Percentiles rank a stretch among this genome's conserved stretches.
Evolutionary conservation across 2,888 invertebrate genomes (phyloP).

Genomic region (Phortica magna): DNA sequence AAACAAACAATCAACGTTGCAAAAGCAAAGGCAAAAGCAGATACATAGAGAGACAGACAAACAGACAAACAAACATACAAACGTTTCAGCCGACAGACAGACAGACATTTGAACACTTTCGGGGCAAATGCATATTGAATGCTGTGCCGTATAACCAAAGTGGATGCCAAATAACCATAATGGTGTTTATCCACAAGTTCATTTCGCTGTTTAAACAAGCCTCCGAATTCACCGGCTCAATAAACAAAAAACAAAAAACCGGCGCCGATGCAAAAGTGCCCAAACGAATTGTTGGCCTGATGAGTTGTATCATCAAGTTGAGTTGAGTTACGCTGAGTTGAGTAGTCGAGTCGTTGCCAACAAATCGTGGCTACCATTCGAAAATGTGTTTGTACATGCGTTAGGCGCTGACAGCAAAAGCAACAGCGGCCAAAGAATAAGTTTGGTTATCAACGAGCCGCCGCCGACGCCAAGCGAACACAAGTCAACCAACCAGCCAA

Average conservation of each 20-base stretch:
- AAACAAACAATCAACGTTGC: neutral
- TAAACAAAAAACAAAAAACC: conserved; percentile 60
- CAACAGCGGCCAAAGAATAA: conserved; percentile 7
- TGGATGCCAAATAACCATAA: conserved; percentile 73
- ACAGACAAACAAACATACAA: neutral
- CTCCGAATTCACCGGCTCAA: conserved; percentile 71
- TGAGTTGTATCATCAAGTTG: too few relatives aligned
- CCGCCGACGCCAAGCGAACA: neutral
- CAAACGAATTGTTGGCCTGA: neutral
- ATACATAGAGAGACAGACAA: neutral
- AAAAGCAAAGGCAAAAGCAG: too few relatives aligned
- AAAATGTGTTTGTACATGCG: neutral
- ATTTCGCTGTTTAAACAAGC: conserved; percentile 73
- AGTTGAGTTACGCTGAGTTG: neutral
- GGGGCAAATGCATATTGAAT: conserved; percentile 8
- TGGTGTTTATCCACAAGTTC: conserved; percentile 73
- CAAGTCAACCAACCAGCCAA: neutral
- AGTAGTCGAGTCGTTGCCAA: conserved; percentile 23
- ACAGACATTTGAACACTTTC: neutral
- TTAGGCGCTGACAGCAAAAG: conserved; percentile 6
- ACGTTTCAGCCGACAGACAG: neutral
- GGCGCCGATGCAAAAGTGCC: conserved; percentile 50
- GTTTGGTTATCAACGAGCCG: conserved; percentile 9
- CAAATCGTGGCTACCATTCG: neutral
- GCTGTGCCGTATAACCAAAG: conserved; percentile 50